Percentiles rank a stretch among this genome's conserved stretches.
Conservation (phyloP, 2,797 vertebrate species). For the Poeciliopsis infans region DNA sequence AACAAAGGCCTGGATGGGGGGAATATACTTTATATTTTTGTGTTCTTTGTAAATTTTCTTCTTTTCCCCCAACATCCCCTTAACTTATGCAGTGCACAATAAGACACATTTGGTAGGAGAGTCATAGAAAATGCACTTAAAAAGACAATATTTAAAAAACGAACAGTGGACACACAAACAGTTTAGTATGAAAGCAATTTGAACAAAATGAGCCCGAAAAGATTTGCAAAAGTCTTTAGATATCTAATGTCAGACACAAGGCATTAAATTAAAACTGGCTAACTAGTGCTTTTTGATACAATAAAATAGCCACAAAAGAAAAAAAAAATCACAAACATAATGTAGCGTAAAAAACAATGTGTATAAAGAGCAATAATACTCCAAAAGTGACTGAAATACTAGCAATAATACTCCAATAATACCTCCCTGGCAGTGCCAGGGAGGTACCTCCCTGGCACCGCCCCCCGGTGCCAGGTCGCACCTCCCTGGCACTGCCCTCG, state of each 20-base stretch:
- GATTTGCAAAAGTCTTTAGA: slow-evolving; percentile 27
- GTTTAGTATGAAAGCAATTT: slow-evolving; percentile 7
- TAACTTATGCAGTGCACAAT: slow-evolving; percentile 45
- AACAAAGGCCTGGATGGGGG: too few relatives aligned
- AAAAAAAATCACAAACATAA: background rate
- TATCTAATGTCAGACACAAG: slow-evolving; percentile 19
- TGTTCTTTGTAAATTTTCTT: background rate
- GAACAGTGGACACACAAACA: slow-evolving; percentile 39
- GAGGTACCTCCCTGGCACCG: too few relatives aligned
- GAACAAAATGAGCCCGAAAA: slow-evolving; percentile 35
- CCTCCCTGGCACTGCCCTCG: too few relatives aligned
- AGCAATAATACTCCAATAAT: too few relatives aligned
- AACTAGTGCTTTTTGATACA: slow-evolving; percentile 39
- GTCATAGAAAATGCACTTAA: slow-evolving; percentile 54
- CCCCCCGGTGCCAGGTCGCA: too few relatives aligned
- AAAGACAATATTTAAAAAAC: slow-evolving; percentile 44
- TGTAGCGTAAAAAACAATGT: slow-evolving; percentile 27
- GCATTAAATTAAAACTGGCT: slow-evolving; percentile 18
- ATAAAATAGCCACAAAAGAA: slow-evolving; percentile 17
- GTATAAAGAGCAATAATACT: slow-evolving; percentile 27
- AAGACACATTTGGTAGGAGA: slow-evolving; percentile 73
- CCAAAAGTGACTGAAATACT: slow-evolving; percentile 39
- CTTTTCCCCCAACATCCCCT: background rate
- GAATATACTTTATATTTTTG: slow-evolving; percentile 23
- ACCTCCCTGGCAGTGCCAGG: too few relatives aligned